Evolutionary conservation across 2,113 vertebrate genomes (phyloP), one percentile per base, ranked within the genome.

Genomic region (Sebastes schlegelii): DNA sequence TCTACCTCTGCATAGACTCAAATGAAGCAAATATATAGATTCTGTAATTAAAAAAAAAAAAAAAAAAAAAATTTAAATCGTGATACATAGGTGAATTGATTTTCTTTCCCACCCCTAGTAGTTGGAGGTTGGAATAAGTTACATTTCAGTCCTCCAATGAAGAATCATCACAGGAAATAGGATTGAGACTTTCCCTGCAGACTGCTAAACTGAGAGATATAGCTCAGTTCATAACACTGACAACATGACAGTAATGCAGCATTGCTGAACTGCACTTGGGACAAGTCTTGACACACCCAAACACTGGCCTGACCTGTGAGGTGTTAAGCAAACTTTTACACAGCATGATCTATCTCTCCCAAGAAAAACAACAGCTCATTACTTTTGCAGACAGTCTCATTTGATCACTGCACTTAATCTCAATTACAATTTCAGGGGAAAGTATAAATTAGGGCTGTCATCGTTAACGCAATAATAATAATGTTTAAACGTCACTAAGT

Each of bases 261-360:
- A 67, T 17, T 73, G 70, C 66, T 64, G 12, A 79, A 79, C 16
- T 46, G 40, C 16, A 23, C 67, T 51, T 48, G 7, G 71, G 84
- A 86, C 90, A 91, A 80, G 92, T 84, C 86, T 43, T 46, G 81
- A 91, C 90, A 92, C 42, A 91, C 2, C 77, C 76, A 61, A 86
- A 64, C 23, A 52, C 34, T 17, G n/a, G 26, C 8, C 51, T 69
- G 49, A 67, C 16, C 12, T 51, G 43, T 51, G 2, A 66, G 62
- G 34, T 40, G 23, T 55, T 21, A 2, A 6, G 6, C 14, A 40
- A 34, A 26, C 42, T 69, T 12, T 3, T 42, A 73, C 58, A 21
- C 17, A n/a, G 11, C 13, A 9, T 49, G 48, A 81, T 54, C 6
- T 4, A 52, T 7, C 1, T 2, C 66, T 82, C 43, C 3, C 2